These are phyloP conservation scores for Acronicta aceris DNA, from an alignment of 2,888 invertebrate genomes.

Conservation along the genomic window DNA sequence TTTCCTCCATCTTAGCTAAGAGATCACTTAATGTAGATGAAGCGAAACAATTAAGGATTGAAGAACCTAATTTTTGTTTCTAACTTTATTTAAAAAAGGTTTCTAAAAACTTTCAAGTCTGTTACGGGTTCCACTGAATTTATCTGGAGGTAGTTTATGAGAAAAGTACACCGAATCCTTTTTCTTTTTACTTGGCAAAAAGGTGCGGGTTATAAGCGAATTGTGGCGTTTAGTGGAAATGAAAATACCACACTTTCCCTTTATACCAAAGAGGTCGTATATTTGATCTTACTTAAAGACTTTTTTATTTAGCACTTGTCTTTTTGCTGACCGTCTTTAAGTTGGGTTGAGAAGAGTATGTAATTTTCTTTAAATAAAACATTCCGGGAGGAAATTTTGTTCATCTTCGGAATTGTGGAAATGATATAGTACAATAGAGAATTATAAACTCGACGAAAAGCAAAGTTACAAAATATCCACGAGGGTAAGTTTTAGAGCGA, in stretches of 20 bases:
- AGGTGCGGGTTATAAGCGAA: slow-evolving; percentile 26
- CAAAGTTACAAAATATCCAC: neutral
- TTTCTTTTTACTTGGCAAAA: slow-evolving; percentile 31
- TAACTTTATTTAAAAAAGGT: slow-evolving; percentile 6
- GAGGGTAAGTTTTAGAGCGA: slow-evolving; percentile 10
- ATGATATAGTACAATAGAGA: neutral
- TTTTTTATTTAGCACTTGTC: slow-evolving; percentile 33
- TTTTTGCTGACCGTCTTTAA: slow-evolving; percentile 37
- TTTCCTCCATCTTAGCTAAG: slow-evolving; percentile 1
- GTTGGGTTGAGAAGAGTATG: slow-evolving; percentile 14
- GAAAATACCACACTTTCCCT: slow-evolving; percentile 43
- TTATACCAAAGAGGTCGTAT: slow-evolving; percentile 32
- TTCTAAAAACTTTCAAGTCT: slow-evolving; percentile 3
- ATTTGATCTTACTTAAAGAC: slow-evolving; percentile 40
- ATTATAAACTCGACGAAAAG: neutral
- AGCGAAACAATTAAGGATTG: slow-evolving; percentile 6
- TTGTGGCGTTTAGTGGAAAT: slow-evolving; percentile 34
- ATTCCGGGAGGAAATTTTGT: slow-evolving; percentile 15
- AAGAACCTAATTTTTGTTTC: slow-evolving; percentile 4
- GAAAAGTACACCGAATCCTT: slow-evolving; percentile 22
- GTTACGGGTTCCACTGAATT: slow-evolving; percentile 7
- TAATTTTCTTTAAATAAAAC: slow-evolving; percentile 38
- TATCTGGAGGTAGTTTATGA: slow-evolving; percentile 7
- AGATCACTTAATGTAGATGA: slow-evolving; percentile 11
- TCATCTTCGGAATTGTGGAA: neutral